Conservation (phyloP, 2,888 invertebrate genomes). For the Orthonevra nobilis region DNA sequence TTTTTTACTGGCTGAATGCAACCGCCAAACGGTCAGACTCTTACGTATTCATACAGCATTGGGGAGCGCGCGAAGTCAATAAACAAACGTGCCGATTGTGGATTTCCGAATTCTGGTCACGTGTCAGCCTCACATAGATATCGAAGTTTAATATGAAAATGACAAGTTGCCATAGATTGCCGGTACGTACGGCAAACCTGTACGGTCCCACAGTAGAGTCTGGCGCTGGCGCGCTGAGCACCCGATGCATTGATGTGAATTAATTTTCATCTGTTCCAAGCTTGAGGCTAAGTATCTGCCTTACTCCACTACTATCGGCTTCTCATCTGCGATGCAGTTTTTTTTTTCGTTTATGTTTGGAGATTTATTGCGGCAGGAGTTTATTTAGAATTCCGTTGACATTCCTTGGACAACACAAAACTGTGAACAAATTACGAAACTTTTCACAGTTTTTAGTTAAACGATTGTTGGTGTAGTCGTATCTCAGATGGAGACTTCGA, state of each 20-base stretch:
- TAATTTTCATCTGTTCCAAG: slow-evolving; percentile 29
- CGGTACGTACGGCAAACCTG: neutral
- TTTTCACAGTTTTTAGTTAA: slow-evolving; percentile 37
- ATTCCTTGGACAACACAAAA: slow-evolving; percentile 22
- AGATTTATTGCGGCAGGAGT: slow-evolving; percentile 57
- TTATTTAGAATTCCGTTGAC: slow-evolving; percentile 50
- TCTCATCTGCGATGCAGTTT: slow-evolving; percentile 10
- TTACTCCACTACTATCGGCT: slow-evolving; percentile 3
- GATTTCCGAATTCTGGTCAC: slow-evolving; percentile 56
- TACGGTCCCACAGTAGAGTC: no score
- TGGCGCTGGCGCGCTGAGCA: neutral
- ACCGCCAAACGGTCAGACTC: neutral
- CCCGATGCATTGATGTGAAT: slow-evolving; percentile 42
- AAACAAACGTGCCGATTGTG: slow-evolving; percentile 57
- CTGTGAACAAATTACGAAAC: slow-evolving; percentile 61
- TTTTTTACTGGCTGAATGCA: neutral
- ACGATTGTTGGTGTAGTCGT: no score
- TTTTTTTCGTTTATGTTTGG: slow-evolving; percentile 1
- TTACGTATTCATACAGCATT: slow-evolving; percentile 28
- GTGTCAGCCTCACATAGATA: slow-evolving; percentile 67
- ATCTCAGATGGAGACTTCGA: no score
- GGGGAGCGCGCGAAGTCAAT: slow-evolving; percentile 52
- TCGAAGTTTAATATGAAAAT: slow-evolving; percentile 62
- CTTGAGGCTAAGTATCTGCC: slow-evolving; percentile 2
- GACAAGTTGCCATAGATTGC: slow-evolving; percentile 58